Evolutionary conservation across 2,797 vertebrate species (phyloP).

Genomic region (Allobates femoralis): DNA sequence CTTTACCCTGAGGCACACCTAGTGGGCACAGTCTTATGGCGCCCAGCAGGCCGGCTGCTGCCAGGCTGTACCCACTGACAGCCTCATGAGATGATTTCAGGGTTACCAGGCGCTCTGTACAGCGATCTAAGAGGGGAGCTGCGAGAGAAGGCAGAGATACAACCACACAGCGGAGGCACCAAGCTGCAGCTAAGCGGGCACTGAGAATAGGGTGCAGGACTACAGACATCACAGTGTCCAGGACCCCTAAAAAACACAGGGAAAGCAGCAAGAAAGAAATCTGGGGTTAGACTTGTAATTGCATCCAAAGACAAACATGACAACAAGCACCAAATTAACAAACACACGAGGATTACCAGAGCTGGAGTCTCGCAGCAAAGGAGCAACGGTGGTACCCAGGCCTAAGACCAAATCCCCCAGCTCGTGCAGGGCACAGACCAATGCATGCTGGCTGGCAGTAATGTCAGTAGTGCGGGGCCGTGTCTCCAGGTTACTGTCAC

Average conservation of each 20-base stretch:
- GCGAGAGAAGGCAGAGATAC: slow-evolving; percentile 83
- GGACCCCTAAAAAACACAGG: slow-evolving; percentile 77
- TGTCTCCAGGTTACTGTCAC: slow-evolving; percentile 83
- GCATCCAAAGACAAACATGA: background rate
- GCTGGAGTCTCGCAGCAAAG: slow-evolving; percentile 86
- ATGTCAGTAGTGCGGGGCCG: slow-evolving; percentile 76
- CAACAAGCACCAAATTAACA: background rate
- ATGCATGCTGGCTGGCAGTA: slow-evolving; percentile 80
- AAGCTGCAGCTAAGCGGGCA: slow-evolving; percentile 86
- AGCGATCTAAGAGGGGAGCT: slow-evolving; percentile 84
- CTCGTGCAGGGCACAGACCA: slow-evolving; percentile 88
- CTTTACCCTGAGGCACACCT: slow-evolving; percentile 89
- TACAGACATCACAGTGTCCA: slow-evolving; percentile 85
- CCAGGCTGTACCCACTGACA: slow-evolving; percentile 87
- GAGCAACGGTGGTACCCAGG: slow-evolving; percentile 84
- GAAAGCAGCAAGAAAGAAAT: slow-evolving; percentile 57
- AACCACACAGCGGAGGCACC: slow-evolving; percentile 87
- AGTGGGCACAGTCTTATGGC: slow-evolving; percentile 86
- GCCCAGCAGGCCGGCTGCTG: slow-evolving; percentile 86
- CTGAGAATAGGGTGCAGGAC: slow-evolving; percentile 81
- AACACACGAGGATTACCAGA: slow-evolving; percentile 74
- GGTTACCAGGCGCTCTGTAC: slow-evolving; percentile 79
- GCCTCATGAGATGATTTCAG: slow-evolving; percentile 88
- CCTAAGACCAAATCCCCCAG: slow-evolving; percentile 83
- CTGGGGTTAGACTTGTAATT: slow-evolving; percentile 12